phyloP scores from a whole-genome alignment of 1,140 invertebrate genomes.

The Zaprionus lachaisei region DNA sequence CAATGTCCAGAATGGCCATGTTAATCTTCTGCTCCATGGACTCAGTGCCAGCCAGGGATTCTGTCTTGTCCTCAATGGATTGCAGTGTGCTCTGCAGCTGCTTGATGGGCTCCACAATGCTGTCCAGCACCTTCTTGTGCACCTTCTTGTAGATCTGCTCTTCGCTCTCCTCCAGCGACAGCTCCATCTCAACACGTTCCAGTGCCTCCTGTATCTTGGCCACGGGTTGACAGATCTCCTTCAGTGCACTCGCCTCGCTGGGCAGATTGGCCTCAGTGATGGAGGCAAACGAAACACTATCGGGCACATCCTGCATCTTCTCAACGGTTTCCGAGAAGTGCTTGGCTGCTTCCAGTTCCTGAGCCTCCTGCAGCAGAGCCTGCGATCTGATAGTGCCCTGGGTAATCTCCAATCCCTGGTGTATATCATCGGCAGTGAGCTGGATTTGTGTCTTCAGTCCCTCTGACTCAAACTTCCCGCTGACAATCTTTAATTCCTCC shows the following conservation, averaged over 20 bases:
- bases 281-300: conserved; percentile 85
- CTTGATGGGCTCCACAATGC: conserved; percentile 84
- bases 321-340: conserved; percentile 80
- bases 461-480: conserved; percentile 63
- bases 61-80: conserved; percentile 84
- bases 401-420: conserved; percentile 85
- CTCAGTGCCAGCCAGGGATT: conserved; percentile 83
- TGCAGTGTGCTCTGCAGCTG: conserved; percentile 84
- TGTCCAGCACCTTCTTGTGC: conserved; percentile 84
- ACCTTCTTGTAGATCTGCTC: conserved; percentile 79
- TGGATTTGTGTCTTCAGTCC: conserved; percentile 83
- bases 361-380: conserved; percentile 85
- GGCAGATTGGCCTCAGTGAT: conserved; percentile 85
- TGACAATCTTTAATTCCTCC: conserved; percentile 85
- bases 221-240: conserved; percentile 81
- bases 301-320: conserved; percentile 84
- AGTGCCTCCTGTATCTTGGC: conserved; percentile 84
- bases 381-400: conserved; percentile 85
- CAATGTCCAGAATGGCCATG: conserved; percentile 85
- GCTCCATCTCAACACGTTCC: conserved; percentile 84
- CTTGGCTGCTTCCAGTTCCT: conserved; percentile 85
- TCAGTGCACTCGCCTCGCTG: conserved; percentile 81
- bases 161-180: conserved; percentile 82
- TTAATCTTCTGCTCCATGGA: conserved; percentile 85
- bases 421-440: conserved; percentile 85